A percentile compares a stretch with the other conserved stretches of the same genome.
These are phyloP conservation scores for Ephestia elutella DNA, from an alignment of 1,140 invertebrate genomes.

Conservation along the genomic window DNA sequence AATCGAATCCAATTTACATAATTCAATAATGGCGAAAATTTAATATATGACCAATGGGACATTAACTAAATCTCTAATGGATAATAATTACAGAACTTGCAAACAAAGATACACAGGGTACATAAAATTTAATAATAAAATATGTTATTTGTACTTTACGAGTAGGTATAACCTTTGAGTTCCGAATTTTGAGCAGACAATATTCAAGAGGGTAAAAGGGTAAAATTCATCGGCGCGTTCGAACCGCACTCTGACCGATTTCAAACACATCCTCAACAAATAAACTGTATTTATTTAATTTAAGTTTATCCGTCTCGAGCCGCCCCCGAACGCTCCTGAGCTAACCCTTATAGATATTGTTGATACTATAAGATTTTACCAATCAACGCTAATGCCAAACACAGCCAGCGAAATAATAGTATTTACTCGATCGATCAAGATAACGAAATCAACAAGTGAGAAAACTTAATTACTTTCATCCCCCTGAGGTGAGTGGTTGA, in stretches of 20 bases:
- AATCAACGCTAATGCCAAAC: conserved; percentile 21
- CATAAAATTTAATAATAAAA: neutral
- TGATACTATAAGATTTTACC: conserved; percentile 20
- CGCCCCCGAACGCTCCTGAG: neutral
- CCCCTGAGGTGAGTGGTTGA: neutral
- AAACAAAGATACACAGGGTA: neutral
- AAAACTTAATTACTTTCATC: conserved; percentile 26
- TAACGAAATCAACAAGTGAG: conserved; percentile 29
- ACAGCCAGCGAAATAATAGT: conserved; percentile 23
- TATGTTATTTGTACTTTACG: neutral
- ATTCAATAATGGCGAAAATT: no score
- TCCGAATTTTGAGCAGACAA: neutral
- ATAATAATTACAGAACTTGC: neutral
- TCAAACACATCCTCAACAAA: conserved; percentile 7
- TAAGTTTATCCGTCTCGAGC: conserved; percentile 7
- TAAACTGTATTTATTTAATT: conserved; percentile 13
- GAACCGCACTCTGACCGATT: neutral
- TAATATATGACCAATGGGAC: no score
- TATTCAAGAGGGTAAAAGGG: neutral
- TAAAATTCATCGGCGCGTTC: neutral
- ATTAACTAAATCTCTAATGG: neutral
- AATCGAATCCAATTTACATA: no score
- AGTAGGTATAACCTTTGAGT: neutral
- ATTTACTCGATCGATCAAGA: conserved; percentile 19
- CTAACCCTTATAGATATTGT: conserved; percentile 18